Evolutionary conservation across 2,797 vertebrate species (phyloP).

Genomic region (Arremon brunneinucha): DNA sequence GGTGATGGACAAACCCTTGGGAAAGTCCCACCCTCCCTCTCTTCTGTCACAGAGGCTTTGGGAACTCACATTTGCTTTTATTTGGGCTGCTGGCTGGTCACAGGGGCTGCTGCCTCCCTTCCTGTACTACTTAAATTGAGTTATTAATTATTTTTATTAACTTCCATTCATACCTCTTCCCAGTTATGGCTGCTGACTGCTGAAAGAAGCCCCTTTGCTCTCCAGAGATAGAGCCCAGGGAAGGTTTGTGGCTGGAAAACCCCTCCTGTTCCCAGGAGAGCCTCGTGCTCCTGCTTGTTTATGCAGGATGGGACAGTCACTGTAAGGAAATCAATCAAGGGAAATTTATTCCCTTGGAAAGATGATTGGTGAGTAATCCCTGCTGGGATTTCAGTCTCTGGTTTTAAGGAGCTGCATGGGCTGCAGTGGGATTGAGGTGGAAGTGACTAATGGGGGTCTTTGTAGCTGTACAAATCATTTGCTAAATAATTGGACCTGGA

Average conservation of each 20-base stretch:
- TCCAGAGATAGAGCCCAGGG: neutral
- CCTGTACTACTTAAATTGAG: neutral
- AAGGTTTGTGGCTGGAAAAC: neutral
- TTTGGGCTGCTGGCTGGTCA: neutral
- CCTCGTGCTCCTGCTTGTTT: neutral
- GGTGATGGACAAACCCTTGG: neutral
- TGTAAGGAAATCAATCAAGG: neutral
- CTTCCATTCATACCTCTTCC: neutral
- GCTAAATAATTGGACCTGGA: neutral
- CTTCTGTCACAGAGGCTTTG: neutral
- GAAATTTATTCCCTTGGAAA: neutral
- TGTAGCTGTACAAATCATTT: neutral
- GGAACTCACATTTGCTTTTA: neutral
- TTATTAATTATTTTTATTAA: neutral
- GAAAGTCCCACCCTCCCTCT: neutral
- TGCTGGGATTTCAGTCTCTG: neutral
- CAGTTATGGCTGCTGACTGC: neutral
- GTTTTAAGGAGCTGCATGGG: neutral
- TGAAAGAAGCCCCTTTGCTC: neutral
- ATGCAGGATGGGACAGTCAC: neutral
- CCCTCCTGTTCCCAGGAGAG: neutral
- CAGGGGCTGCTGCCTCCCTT: neutral
- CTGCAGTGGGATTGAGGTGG: neutral
- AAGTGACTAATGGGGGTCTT: neutral
- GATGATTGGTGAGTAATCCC: neutral